A percentile compares a stretch with the other conserved stretches of the same genome.
phyloP scores from a whole-genome alignment of 2,888 invertebrate genomes.

The Omphaloscelis lunosa region DNA sequence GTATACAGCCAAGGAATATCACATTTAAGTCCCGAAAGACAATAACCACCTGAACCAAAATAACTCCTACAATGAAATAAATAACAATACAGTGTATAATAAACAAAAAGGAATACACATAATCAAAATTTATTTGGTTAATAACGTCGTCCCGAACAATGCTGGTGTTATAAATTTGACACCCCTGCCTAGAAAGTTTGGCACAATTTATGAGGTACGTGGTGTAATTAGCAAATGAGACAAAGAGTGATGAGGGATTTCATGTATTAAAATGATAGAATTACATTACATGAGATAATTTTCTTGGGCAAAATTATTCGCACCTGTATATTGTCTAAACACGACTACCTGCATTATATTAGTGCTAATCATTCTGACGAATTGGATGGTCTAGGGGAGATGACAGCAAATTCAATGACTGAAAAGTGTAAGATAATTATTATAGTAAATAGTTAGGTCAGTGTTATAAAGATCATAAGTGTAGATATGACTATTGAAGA shows the following conservation, averaged over 20 bases:
- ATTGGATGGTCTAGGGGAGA: not conserved
- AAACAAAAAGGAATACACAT: slow-evolving; percentile 63
- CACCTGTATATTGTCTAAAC: not conserved
- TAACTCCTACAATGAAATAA: slow-evolving; percentile 39
- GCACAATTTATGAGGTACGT: slow-evolving; percentile 61
- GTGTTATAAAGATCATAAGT: not conserved
- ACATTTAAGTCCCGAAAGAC: slow-evolving; percentile 23
- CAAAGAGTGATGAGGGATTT: slow-evolving; percentile 47
- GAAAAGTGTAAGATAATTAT: not conserved
- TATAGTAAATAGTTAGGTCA: not conserved
- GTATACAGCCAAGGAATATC: not conserved
- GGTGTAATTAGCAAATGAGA: slow-evolving; percentile 59
- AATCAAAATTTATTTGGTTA: slow-evolving; percentile 72
- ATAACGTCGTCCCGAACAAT: slow-evolving; percentile 63
- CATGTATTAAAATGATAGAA: slow-evolving; percentile 8
- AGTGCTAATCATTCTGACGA: slow-evolving; percentile 16
- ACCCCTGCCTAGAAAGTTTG: slow-evolving; percentile 56
- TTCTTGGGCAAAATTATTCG: slow-evolving; percentile 1
- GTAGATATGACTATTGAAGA: not conserved
- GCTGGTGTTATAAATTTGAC: slow-evolving; percentile 67
- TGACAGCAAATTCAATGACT: not conserved
- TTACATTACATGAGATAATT: slow-evolving; percentile 28
- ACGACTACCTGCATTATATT: not conserved
- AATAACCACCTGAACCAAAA: slow-evolving; percentile 47
- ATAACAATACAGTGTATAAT: slow-evolving; percentile 48